Evolutionary conservation across 2,888 invertebrate genomes (phyloP).

Genomic region (Diarsia brunnea): DNA sequence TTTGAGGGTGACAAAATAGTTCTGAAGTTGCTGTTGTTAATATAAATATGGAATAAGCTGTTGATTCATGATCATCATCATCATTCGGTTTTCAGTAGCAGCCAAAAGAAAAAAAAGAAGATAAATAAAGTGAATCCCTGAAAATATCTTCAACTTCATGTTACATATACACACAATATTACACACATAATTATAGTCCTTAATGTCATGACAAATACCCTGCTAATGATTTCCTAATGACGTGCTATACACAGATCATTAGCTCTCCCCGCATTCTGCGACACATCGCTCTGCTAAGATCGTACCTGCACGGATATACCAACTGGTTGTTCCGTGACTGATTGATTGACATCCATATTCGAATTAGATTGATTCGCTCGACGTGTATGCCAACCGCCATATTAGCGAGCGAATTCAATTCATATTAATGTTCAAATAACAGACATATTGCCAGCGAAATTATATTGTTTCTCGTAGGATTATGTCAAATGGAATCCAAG

Average conservation of each 20-base stretch:
- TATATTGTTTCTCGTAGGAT: conserved; percentile 37
- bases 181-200: not conserved
- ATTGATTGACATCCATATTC: conserved; percentile 52
- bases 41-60: no score
- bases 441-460: conserved; percentile 20
- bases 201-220: not conserved
- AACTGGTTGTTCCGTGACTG: conserved; percentile 38
- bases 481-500: conserved; percentile 27
- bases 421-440: conserved; percentile 55
- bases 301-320: conserved; percentile 41
- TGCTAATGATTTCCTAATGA: conserved; percentile 39
- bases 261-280: conserved; percentile 3
- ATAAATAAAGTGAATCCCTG: not conserved
- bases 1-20: no score
- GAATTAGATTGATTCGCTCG: conserved; percentile 54
- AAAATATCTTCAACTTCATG: not conserved
- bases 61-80: no score
- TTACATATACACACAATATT: not conserved
- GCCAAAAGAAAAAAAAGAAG: no score
- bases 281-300: not conserved
- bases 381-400: conserved; percentile 16
- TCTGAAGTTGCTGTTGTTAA: no score
- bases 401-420: conserved; percentile 48
- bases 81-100: no score
- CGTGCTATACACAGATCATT: conserved; percentile 26